Percentiles rank a stretch among this genome's conserved stretches.
Evolutionary conservation across 2,797 vertebrate genomes (phyloP).

Genomic region (Molossus molossus): DNA sequence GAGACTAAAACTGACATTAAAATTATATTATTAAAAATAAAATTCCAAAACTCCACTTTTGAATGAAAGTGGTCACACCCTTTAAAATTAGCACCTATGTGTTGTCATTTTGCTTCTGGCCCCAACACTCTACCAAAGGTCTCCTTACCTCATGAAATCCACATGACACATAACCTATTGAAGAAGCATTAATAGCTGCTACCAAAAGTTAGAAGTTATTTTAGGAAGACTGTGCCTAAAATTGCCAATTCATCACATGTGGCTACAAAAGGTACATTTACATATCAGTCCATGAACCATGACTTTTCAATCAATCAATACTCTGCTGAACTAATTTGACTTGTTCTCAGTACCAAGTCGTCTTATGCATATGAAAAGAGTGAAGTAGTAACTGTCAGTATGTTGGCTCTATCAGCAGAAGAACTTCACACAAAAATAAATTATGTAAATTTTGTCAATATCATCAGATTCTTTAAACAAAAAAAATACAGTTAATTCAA

Average conservation of each 20-base stretch:
- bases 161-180: neutral
- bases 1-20: neutral
- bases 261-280: neutral
- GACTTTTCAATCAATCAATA: neutral
- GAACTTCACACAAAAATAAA: neutral
- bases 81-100: neutral
- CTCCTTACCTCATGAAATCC: neutral
- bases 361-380: neutral
- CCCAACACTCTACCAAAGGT: neutral
- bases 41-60: neutral
- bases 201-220: neutral
- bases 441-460: neutral
- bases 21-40: neutral
- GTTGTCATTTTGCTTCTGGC: neutral
- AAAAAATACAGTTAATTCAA: constrained; percentile 7
- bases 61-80: neutral
- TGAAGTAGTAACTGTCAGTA: neutral
- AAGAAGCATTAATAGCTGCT: neutral
- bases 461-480: neutral
- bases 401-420: neutral
- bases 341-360: neutral
- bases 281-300: neutral
- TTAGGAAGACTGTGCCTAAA: constrained; percentile 1
- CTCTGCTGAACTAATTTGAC: neutral
- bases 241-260: neutral